phyloP scores from a whole-genome alignment of 1,140 invertebrate genomes.

The Euwallacea similis region DNA sequence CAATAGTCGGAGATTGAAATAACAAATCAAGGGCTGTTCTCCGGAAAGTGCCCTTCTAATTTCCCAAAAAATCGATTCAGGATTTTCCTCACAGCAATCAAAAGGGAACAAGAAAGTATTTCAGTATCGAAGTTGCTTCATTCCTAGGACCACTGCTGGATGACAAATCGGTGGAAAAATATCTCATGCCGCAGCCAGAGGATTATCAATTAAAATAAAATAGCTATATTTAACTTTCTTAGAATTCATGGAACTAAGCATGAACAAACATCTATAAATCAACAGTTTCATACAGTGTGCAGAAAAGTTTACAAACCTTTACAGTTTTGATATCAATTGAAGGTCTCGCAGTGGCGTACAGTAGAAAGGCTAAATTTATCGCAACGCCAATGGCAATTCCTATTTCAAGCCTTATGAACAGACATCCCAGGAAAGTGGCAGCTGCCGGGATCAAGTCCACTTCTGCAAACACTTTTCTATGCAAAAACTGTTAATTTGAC shows the following conservation, averaged over 20 bases:
- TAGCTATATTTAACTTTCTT: too few species aligned
- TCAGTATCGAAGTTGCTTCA: neutral
- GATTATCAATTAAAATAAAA: too few species aligned
- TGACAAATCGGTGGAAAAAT: too few species aligned
- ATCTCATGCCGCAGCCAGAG: too few species aligned
- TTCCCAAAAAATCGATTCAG: too few species aligned
- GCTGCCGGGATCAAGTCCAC: constrained; percentile 68
- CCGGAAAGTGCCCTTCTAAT: too few species aligned
- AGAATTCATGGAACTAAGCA: neutral
- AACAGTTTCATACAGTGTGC: neutral
- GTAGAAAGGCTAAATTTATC: constrained; percentile 69
- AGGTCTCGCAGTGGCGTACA: constrained; percentile 74
- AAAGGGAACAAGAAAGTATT: too few species aligned
- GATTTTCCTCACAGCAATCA: too few species aligned
- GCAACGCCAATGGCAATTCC: constrained; percentile 76
- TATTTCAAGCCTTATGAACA: constrained; percentile 69
- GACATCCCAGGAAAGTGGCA: constrained; percentile 69
- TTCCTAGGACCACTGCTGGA: neutral
- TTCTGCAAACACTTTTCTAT: constrained; percentile 58
- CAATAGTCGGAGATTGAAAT: too few species aligned
- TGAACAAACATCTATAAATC: neutral
- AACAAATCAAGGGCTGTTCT: too few species aligned
- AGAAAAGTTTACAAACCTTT: constrained; percentile 53
- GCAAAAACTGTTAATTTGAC: neutral
- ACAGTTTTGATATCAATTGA: constrained; percentile 63